These are phyloP conservation scores for Agonopterix alstromeriana DNA, from an alignment of 2,888 invertebrate genomes.

Conservation along the genomic window DNA sequence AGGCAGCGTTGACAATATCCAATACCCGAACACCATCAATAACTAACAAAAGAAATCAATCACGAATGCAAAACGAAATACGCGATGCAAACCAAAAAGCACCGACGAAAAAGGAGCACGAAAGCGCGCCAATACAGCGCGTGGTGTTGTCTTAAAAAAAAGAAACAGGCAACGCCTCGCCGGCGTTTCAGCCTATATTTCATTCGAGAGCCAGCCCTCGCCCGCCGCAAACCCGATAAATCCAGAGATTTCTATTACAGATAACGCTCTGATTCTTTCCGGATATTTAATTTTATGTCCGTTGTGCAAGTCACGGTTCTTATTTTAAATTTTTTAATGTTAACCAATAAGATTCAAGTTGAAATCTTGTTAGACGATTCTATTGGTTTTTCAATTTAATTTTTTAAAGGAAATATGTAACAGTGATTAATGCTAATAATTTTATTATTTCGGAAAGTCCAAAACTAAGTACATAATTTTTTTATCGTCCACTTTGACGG, in stretches of 20 bases:
- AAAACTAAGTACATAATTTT: too few species aligned
- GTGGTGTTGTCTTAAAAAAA: constrained; percentile 35
- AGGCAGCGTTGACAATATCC: too few species aligned
- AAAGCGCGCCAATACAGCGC: constrained; percentile 38
- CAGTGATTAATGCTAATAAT: too few species aligned
- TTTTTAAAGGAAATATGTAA: too few species aligned
- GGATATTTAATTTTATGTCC: constrained; percentile 69
- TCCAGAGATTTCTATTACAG: constrained; percentile 73
- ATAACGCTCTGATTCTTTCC: constrained; percentile 67
- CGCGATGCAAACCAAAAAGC: constrained; percentile 24
- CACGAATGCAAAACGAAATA: constrained; percentile 21
- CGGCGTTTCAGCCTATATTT: constrained; percentile 55
- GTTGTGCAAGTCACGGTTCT: constrained; percentile 36
- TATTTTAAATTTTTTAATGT: constrained; percentile 34
- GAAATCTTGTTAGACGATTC: not conserved
- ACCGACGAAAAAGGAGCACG: constrained; percentile 11
- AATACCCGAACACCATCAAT: not conserved
- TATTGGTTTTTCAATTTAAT: not conserved
- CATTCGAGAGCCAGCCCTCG: constrained; percentile 46
- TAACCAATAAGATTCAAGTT: constrained; percentile 1
- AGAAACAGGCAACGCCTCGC: constrained; percentile 32
- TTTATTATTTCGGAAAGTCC: too few species aligned
- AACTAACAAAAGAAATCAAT: constrained; percentile 16
- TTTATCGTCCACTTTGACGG: too few species aligned
- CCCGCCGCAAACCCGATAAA: constrained; percentile 62